Conservation (phyloP, 2,113 vertebrate genomes). For the Neopipo cinnamomea region DNA sequence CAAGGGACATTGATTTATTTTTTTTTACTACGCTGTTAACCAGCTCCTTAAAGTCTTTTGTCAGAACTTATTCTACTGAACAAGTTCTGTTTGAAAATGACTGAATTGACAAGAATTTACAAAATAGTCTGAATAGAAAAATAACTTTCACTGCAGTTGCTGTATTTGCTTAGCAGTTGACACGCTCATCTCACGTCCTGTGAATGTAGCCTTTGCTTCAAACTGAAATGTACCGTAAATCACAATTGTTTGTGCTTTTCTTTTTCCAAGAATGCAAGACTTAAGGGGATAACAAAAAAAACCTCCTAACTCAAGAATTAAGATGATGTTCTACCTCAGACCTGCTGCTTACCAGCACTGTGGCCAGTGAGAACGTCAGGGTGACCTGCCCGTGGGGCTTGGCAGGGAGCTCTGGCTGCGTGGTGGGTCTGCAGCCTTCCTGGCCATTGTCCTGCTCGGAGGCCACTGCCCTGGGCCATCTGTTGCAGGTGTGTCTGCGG, state of each 20-base stretch:
- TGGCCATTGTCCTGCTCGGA: rapidly evolving
- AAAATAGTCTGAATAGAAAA: background rate
- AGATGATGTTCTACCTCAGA: background rate
- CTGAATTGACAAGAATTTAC: background rate
- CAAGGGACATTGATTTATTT: background rate
- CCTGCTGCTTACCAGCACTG: background rate
- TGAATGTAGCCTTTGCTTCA: background rate
- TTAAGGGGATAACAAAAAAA: background rate
- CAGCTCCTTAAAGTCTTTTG: background rate
- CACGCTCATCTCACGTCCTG: background rate
- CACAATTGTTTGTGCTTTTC: background rate
- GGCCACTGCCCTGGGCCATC: background rate
- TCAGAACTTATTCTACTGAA: background rate
- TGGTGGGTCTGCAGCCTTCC: background rate
- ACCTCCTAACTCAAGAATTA: background rate
- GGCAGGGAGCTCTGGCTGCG: background rate
- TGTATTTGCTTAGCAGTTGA: background rate
- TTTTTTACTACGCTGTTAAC: too few relatives aligned
- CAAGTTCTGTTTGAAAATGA: background rate
- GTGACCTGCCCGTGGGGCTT: background rate
- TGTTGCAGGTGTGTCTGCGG: background rate
- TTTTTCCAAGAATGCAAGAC: background rate
- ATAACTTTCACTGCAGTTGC: background rate
- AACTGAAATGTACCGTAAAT: background rate
- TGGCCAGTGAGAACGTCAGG: background rate